A percentile compares a stretch with the other conserved stretches of the same genome.
phyloP scores from a whole-genome alignment of 2,888 invertebrate genomes.

The Octodonta nipae region DNA sequence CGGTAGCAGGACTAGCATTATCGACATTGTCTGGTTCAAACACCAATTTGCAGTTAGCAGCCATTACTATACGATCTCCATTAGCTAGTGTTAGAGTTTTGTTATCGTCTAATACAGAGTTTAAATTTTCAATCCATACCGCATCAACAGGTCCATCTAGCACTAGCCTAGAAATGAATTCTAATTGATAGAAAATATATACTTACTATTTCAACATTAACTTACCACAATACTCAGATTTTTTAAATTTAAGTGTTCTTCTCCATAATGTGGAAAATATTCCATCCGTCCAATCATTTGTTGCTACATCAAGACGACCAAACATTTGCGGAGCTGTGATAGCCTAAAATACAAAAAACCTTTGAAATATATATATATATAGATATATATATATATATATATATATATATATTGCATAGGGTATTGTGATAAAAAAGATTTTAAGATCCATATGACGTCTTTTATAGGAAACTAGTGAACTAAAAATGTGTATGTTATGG shows the following conservation, averaged over 20 bases:
- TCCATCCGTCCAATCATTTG: slow-evolving; percentile 90
- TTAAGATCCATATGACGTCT: no score
- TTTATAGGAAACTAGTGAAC: no score
- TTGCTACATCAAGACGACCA: slow-evolving; percentile 74
- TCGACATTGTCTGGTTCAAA: slow-evolving; percentile 86
- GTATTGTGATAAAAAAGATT: no score
- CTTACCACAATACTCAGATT: slow-evolving; percentile 51
- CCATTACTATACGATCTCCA: slow-evolving; percentile 83
- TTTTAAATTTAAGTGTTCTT: slow-evolving; percentile 64
- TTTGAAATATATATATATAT: no score
- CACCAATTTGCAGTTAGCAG: slow-evolving; percentile 64
- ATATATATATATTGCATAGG: no score
- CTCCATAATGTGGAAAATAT: slow-evolving; percentile 86
- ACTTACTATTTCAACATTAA: no score
- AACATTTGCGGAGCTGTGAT: slow-evolving; percentile 90
- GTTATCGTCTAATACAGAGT: slow-evolving; percentile 82
- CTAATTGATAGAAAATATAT: no score
- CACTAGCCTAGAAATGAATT: slow-evolving; percentile 47
- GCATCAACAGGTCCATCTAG: slow-evolving; percentile 84
- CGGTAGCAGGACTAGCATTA: slow-evolving; percentile 83
- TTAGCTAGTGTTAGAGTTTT: slow-evolving; percentile 82
- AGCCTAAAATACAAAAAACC: slow-evolving; percentile 46
- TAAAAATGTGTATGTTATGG: no score
- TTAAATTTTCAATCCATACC: slow-evolving; percentile 87
- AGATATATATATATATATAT: no score